phyloP scores from a whole-genome alignment of 2,113 vertebrate species.

The Sander vitreus region DNA sequence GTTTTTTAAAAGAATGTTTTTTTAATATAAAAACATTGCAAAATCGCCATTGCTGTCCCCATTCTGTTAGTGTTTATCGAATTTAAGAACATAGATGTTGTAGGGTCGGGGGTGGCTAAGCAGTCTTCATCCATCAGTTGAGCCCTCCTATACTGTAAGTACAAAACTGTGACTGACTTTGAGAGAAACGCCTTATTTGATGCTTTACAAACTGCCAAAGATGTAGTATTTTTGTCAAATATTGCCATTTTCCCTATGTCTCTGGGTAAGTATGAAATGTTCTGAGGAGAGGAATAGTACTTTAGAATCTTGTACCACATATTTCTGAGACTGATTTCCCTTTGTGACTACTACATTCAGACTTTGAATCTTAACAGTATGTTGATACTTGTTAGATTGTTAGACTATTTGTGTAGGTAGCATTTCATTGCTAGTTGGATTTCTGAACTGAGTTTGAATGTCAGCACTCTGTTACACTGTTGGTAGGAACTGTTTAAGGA shows the following conservation, averaged over 20 bases:
- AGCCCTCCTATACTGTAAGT: conserved; percentile 98
- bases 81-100: conserved; percentile 86
- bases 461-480: conserved; percentile 47
- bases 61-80: conserved; percentile 96
- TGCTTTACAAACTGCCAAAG: conserved; percentile 76
- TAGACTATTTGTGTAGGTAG: conserved; percentile 58
- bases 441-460: conserved; percentile 65
- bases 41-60: conserved; percentile 92
- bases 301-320: conserved; percentile 70
- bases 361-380: conserved; percentile 46
- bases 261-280: conserved; percentile 86
- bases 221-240: conserved; percentile 74
- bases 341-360: conserved; percentile 40
- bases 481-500: conserved; percentile 68
- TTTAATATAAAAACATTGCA: conserved; percentile 84
- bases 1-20: conserved; percentile 79
- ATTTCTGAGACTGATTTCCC: conserved; percentile 63
- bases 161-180: conserved; percentile 84
- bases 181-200: conserved; percentile 61
- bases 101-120: conserved; percentile 95
- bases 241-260: conserved; percentile 65
- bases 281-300: conserved; percentile 60
- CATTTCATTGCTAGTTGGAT: conserved; percentile 57
- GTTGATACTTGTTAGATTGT: conserved; percentile 61
- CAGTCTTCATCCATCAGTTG: conserved; percentile 95